Conservation (phyloP, 1,140 invertebrate species). For the Ceratina calcarata region DNA sequence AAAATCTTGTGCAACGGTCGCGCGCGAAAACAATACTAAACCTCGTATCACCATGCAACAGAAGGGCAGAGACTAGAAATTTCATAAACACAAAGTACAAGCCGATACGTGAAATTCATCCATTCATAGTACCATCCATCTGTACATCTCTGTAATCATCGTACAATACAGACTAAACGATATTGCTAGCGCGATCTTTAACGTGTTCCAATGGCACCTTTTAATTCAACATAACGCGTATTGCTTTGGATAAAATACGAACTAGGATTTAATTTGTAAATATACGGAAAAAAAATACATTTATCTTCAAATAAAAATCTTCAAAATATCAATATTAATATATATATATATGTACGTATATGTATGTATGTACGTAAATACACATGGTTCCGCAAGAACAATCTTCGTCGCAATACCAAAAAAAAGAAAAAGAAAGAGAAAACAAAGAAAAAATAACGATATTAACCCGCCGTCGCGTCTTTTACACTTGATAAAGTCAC, state of each 20-base stretch:
- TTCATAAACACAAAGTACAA: conserved; percentile 7
- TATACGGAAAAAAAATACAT: conserved; percentile 31
- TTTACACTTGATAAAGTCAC: conserved; percentile 31
- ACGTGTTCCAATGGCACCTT: conserved; percentile 55
- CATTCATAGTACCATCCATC: conserved; percentile 63
- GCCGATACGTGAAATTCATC: conserved; percentile 25
- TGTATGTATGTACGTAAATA: conserved; percentile 14
- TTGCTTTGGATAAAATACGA: conserved; percentile 39
- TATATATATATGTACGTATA: conserved; percentile 5
- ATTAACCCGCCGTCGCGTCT: conserved; percentile 8
- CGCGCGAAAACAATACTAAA: background rate
- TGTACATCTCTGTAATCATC: conserved; percentile 60
- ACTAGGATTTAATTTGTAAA: conserved; percentile 35
- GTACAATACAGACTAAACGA: conserved; percentile 57
- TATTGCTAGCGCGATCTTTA: conserved; percentile 53
- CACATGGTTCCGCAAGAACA: conserved; percentile 21
- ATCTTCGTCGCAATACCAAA: conserved; percentile 25
- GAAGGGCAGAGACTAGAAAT: conserved; percentile 9
- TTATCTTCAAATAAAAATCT: conserved; percentile 35
- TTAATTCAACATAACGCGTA: conserved; percentile 52
- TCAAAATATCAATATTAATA: conserved; percentile 3
- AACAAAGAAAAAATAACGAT: conserved; percentile 25
- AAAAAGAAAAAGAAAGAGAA: background rate
- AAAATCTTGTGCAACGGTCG: background rate
- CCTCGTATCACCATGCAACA: background rate